A percentile compares a stretch with the other conserved stretches of the same genome.
Evolutionary conservation across 1,140 invertebrate genomes (phyloP).

Genomic region (Formica selysi): DNA sequence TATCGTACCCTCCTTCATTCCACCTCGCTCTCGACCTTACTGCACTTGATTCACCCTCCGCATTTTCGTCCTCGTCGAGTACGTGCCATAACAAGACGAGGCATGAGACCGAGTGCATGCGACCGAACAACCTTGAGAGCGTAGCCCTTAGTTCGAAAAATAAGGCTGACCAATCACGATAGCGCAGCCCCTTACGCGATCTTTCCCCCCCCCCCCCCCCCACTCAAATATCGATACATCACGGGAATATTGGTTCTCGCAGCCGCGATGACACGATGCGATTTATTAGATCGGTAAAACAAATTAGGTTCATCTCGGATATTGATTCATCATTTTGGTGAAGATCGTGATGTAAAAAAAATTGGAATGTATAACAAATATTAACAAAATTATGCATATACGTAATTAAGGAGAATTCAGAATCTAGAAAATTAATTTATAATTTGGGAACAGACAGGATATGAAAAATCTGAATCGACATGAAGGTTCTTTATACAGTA

Average conservation of each 20-base stretch:
- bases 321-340: too few species aligned
- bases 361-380: too few species aligned
- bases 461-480: not conserved
- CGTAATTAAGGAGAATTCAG: too few species aligned
- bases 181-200: not conserved
- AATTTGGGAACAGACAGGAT: not conserved
- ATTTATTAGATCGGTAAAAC: conserved; percentile 29
- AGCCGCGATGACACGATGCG: conserved; percentile 10
- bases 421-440: too few species aligned
- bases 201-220: not conserved
- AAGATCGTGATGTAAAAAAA: too few species aligned
- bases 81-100: conserved; percentile 48
- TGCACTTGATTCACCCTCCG: conserved; percentile 26
- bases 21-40: not conserved
- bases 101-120: conserved; percentile 7
- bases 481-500: too few species aligned
- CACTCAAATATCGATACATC: conserved; percentile 54
- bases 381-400: too few species aligned
- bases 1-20: not conserved
- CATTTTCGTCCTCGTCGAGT: conserved; percentile 30
- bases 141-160: conserved; percentile 20
- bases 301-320: conserved; percentile 8
- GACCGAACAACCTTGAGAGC: not conserved
- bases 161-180: conserved; percentile 43
- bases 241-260: conserved; percentile 35